phyloP scores from a whole-genome alignment of 2,888 invertebrate genomes.

The Boloria euphrosyne region DNA sequence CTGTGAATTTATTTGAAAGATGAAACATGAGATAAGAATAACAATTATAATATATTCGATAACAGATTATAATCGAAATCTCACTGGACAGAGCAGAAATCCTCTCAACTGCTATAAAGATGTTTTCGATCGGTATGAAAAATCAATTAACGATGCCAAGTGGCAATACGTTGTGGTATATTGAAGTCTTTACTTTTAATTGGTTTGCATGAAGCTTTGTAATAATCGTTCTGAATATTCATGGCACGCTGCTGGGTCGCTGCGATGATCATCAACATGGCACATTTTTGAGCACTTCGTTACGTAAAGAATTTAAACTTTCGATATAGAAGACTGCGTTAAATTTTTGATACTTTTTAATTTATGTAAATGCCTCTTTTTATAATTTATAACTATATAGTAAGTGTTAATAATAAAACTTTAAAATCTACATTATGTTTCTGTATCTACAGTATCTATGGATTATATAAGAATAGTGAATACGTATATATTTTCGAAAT shows the following conservation, averaged over 20 bases:
- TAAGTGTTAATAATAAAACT: too few relatives aligned
- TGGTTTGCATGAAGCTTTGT: slow-evolving; percentile 34
- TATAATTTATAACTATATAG: too few relatives aligned
- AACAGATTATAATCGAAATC: slow-evolving; percentile 6
- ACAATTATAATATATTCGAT: slow-evolving; percentile 16
- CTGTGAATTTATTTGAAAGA: slow-evolving; percentile 16
- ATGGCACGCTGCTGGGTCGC: slow-evolving; percentile 26
- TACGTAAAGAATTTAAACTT: not conserved
- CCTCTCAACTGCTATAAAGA: slow-evolving; percentile 10
- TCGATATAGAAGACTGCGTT: not conserved
- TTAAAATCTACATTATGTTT: too few relatives aligned
- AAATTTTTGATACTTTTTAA: not conserved
- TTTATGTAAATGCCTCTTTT: too few relatives aligned
- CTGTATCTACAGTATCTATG: too few relatives aligned
- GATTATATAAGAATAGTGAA: too few relatives aligned
- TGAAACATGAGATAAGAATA: slow-evolving; percentile 12
- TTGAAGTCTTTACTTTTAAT: slow-evolving; percentile 33
- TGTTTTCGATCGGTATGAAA: slow-evolving; percentile 11
- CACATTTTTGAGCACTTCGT: slow-evolving; percentile 19
- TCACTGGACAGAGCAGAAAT: not conserved
- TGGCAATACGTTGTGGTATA: slow-evolving; percentile 18
- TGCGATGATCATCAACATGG: slow-evolving; percentile 26
- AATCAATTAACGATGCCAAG: slow-evolving; percentile 15
- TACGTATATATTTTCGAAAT: too few relatives aligned
- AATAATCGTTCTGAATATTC: slow-evolving; percentile 37